phyloP scores from a whole-genome alignment of 2,888 invertebrate genomes.

The Gastracanthus pulcherrimus region DNA sequence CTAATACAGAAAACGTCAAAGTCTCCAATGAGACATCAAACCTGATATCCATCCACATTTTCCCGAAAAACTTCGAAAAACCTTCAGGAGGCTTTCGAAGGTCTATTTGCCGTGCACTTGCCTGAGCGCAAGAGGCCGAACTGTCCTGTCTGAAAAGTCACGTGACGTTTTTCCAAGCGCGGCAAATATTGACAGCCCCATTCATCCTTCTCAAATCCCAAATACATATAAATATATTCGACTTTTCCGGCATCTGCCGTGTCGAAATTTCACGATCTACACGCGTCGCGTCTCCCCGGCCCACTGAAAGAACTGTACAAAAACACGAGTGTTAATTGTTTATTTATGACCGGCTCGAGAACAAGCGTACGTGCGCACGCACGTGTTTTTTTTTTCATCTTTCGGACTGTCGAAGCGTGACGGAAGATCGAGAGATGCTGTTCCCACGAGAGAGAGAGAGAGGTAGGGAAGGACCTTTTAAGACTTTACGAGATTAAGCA shows the following conservation, averaged over 20 bases:
- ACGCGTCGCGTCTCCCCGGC: neutral
- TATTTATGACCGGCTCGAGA: constrained; percentile 33
- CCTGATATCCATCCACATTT: too few relatives aligned
- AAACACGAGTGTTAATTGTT: constrained; percentile 53
- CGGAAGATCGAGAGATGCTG: neutral
- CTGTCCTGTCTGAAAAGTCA: neutral
- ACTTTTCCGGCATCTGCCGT: constrained; percentile 13
- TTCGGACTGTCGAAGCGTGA: constrained; percentile 33
- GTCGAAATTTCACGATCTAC: neutral
- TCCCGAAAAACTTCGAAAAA: neutral
- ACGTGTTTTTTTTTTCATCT: neutral
- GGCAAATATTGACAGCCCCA: constrained; percentile 44
- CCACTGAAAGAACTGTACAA: neutral
- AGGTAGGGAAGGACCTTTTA: neutral
- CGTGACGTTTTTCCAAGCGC: constrained; percentile 11
- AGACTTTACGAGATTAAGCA: constrained; percentile 65
- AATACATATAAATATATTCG: too few relatives aligned
- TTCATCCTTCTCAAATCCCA: constrained; percentile 24
- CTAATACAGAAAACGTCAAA: too few relatives aligned
- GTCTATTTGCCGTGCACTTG: too few relatives aligned
- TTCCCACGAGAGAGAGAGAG: constrained; percentile 32
- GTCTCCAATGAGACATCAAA: too few relatives aligned
- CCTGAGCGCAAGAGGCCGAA: neutral
- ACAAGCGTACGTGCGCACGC: too few relatives aligned
- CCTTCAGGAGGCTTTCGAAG: too few relatives aligned